phyloP scores from a whole-genome alignment of 2,113 vertebrate species.

The Eurystomus gularis region DNA sequence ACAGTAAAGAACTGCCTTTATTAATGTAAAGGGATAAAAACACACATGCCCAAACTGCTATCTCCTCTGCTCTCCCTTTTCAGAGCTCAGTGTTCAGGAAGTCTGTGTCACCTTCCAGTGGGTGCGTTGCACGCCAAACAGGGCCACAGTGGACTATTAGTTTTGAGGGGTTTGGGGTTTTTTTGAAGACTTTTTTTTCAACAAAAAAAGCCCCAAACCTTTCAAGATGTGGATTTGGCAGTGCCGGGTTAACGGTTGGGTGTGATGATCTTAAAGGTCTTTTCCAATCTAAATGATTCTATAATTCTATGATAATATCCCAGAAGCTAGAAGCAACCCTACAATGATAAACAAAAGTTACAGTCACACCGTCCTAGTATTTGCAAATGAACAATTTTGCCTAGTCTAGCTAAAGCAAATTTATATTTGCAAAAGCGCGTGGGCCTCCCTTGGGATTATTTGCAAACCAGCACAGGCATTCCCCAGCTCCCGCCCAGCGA shows the following conservation, averaged over 20 bases:
- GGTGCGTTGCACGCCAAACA: background rate
- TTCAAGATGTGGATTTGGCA: background rate
- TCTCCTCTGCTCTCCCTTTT: background rate
- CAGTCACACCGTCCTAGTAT: background rate
- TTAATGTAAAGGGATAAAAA: background rate
- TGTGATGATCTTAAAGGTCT: background rate
- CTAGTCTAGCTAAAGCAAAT: background rate
- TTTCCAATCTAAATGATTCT: background rate
- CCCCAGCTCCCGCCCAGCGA: background rate
- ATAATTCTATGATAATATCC: background rate
- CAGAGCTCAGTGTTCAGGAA: background rate
- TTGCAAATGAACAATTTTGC: background rate
- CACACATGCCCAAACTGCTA: background rate
- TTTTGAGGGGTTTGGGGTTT: rapidly evolving
- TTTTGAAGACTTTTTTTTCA: no score
- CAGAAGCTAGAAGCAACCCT: background rate
- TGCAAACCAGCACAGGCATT: background rate
- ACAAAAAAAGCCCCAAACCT: rapidly evolving
- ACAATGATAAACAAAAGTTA: background rate
- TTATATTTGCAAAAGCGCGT: background rate
- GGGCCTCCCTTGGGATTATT: background rate
- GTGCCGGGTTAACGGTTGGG: background rate
- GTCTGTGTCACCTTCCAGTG: background rate
- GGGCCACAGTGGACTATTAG: background rate
- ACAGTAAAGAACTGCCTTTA: background rate